A percentile compares a stretch with the other conserved stretches of the same genome.
These are phyloP conservation scores for Pao palembangensis DNA, from an alignment of 2,113 vertebrate genomes.

Conservation along the genomic window DNA sequence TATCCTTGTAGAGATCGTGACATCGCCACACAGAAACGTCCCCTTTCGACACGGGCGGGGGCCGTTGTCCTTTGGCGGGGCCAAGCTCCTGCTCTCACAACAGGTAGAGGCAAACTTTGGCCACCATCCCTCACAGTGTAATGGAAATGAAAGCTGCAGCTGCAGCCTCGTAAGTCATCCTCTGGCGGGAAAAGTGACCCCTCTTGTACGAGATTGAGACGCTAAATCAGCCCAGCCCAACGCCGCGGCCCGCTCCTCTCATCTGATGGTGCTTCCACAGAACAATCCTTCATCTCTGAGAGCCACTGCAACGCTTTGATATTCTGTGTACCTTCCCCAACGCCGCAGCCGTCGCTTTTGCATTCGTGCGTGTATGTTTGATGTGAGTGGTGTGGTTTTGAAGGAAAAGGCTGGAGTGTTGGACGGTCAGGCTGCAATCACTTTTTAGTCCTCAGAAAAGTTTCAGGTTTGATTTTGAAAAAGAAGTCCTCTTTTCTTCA, in stretches of 20 bases:
- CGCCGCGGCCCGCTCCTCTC: slow-evolving; percentile 32
- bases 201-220: slow-evolving; percentile 48
- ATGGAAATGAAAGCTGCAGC: slow-evolving; percentile 53
- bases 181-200: slow-evolving; percentile 39
- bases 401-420: too few species aligned
- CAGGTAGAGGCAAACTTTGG: slow-evolving; percentile 28
- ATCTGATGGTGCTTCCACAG: slow-evolving; percentile 41
- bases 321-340: slow-evolving; percentile 24
- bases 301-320: slow-evolving; percentile 35
- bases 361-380: background rate
- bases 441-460: too few species aligned
- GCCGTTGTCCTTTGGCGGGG: slow-evolving; percentile 13
- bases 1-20: background rate
- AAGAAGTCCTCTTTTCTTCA: too few species aligned
- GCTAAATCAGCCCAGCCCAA: slow-evolving; percentile 58
- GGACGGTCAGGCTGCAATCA: too few species aligned
- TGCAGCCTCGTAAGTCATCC: slow-evolving; percentile 54
- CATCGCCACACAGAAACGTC: slow-evolving; percentile 8
- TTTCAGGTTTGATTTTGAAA: too few species aligned
- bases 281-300: slow-evolving; percentile 49
- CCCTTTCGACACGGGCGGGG: background rate
- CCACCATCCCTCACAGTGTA: slow-evolving; percentile 45
- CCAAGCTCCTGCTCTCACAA: slow-evolving; percentile 2
- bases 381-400: too few species aligned
- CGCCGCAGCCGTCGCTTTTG: slow-evolving; percentile 2